Evolutionary conservation across 2,113 vertebrate genomes (phyloP).

Genomic region (Arvicanthis niloticus): DNA sequence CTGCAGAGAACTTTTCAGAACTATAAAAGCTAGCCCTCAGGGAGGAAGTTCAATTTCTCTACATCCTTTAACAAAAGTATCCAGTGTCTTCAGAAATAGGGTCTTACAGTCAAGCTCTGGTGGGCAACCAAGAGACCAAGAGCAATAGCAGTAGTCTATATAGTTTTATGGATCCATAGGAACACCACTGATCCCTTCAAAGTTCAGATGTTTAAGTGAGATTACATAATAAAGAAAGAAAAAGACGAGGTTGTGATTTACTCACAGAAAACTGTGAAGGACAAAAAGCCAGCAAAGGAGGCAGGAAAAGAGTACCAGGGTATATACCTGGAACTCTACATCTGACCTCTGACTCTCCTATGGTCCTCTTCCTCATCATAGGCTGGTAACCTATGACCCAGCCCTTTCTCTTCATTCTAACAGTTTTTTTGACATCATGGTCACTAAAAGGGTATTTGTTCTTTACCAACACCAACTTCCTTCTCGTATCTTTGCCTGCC

Average conservation of each 20-base stretch:
- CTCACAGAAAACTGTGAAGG: not conserved
- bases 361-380: not conserved
- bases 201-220: not conserved
- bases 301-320: not conserved
- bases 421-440: not conserved
- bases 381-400: not conserved
- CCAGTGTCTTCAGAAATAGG: not conserved
- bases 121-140: not conserved
- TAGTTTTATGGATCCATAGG: not conserved
- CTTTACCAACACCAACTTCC: not conserved
- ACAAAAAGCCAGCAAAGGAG: not conserved
- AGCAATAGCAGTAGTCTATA: not conserved
- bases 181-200: not conserved
- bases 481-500: not conserved
- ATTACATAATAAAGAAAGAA: not conserved
- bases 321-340: not conserved
- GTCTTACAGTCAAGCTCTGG: not conserved
- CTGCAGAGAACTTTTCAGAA: not conserved
- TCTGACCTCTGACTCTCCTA: no score
- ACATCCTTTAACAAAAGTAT: not conserved
- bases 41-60: not conserved
- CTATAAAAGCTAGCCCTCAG: not conserved
- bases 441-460: not conserved
- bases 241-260: not conserved
- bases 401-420: not conserved